Percentiles rank a stretch among this genome's conserved stretches.
phyloP scores from a whole-genome alignment of 2,113 vertebrate species.

The Pithys albifrons region DNA sequence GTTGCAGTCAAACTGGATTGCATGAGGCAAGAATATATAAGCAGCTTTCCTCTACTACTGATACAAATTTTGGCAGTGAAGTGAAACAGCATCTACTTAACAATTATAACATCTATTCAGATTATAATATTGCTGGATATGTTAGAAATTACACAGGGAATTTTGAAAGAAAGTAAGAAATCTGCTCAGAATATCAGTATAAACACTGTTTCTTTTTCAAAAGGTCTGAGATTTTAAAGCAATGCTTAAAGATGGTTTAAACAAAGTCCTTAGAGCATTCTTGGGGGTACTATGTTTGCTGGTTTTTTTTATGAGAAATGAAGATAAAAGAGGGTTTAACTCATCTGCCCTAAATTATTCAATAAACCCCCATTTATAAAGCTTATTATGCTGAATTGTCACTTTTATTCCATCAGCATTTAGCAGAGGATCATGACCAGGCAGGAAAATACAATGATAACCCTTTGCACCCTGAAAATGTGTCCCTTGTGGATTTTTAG shows the following conservation, averaged over 20 bases:
- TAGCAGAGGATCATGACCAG: neutral
- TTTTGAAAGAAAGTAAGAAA: neutral
- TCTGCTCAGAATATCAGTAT: neutral
- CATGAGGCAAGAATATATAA: neutral
- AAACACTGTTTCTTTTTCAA: neutral
- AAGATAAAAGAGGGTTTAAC: neutral
- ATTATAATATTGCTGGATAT: neutral
- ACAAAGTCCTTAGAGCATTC: neutral
- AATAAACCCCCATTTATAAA: neutral
- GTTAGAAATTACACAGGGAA: neutral
- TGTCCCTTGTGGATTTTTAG: neutral
- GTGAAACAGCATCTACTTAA: neutral
- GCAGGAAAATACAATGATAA: neutral
- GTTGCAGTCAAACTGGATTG: neutral
- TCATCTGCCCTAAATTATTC: neutral
- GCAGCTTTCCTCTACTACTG: neutral
- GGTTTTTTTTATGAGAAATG: neutral
- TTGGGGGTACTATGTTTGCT: neutral
- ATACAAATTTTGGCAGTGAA: neutral
- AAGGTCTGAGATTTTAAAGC: neutral
- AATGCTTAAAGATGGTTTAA: neutral
- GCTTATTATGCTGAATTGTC: neutral
- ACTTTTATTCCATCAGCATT: neutral
- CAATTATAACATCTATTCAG: neutral
- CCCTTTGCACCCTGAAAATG: neutral